These are phyloP conservation scores for Apodemia zela DNA, from an alignment of 2,888 invertebrate genomes.

Conservation along the genomic window DNA sequence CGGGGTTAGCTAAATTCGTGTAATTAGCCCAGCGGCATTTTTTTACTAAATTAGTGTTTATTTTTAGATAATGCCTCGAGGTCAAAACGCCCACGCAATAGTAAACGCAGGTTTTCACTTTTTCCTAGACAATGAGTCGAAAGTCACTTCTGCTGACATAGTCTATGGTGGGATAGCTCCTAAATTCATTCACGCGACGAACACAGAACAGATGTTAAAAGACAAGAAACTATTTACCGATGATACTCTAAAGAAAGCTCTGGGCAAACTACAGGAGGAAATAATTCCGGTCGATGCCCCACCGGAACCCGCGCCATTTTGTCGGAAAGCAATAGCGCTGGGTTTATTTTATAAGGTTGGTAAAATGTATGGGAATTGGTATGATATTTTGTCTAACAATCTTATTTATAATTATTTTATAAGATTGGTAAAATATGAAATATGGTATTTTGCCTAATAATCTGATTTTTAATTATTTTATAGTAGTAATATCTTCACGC, in stretches of 20 bases:
- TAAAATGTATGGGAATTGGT: background rate
- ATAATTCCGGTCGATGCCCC: conserved; percentile 82
- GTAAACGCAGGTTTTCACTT: conserved; percentile 88
- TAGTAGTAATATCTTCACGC: too few species aligned
- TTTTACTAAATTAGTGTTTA: too few species aligned
- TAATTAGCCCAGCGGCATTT: too few species aligned
- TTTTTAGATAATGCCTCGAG: conserved; percentile 86
- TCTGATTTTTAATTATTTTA: too few species aligned
- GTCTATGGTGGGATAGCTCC: conserved; percentile 84
- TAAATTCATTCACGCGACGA: conserved; percentile 75
- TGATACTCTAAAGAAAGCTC: conserved; percentile 64
- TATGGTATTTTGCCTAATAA: too few species aligned
- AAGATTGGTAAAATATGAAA: too few species aligned
- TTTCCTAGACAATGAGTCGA: conserved; percentile 66
- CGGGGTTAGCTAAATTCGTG: too few species aligned
- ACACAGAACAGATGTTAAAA: conserved; percentile 71
- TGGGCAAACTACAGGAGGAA: conserved; percentile 79
- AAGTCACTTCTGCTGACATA: conserved; percentile 73
- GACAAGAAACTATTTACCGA: conserved; percentile 68
- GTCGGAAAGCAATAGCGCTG: conserved; percentile 85
- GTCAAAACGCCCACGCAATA: conserved; percentile 88
- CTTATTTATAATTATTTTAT: too few species aligned
- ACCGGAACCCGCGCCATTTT: conserved; percentile 85
- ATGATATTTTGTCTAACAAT: background rate
- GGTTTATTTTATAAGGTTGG: conserved; percentile 90